A percentile compares a stretch with the other conserved stretches of the same genome.
phyloP scores from a whole-genome alignment of 2,888 invertebrate genomes.

The Tethea ocularis region DNA sequence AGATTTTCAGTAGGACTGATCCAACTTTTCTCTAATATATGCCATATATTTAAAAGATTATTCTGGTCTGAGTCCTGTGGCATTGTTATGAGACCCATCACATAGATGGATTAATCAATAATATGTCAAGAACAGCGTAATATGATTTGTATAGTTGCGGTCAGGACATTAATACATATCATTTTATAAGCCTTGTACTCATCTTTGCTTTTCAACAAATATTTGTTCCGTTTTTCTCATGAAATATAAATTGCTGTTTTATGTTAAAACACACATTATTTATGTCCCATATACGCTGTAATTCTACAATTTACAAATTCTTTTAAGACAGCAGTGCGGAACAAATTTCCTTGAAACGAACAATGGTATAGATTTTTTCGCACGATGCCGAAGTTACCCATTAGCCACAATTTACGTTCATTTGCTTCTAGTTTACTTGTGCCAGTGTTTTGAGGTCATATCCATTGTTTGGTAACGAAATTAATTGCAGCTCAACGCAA shows the following conservation, averaged over 20 bases:
- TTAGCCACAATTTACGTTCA: slow-evolving; percentile 64
- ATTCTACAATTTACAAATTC: slow-evolving; percentile 23
- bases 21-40: too few species aligned
- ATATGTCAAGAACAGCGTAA: not conserved
- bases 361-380: slow-evolving; percentile 67
- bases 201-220: not conserved
- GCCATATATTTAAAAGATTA: too few species aligned
- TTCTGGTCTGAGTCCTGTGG: too few species aligned
- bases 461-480: slow-evolving; percentile 47
- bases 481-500: slow-evolving; percentile 44
- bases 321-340: slow-evolving; percentile 34
- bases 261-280: slow-evolving; percentile 2
- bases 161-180: not conserved
- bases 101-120: not conserved
- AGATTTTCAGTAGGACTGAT: too few species aligned
- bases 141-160: not conserved
- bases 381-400: slow-evolving; percentile 62
- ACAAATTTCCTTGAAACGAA: slow-evolving; percentile 54
- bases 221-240: not conserved
- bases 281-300: slow-evolving; percentile 9
- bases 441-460: slow-evolving; percentile 42
- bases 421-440: slow-evolving; percentile 51
- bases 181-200: not conserved
- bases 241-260: not conserved
- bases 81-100: not conserved